Evolutionary conservation across 2,888 invertebrate genomes (phyloP).

Genomic region (Apamea anceps): DNA sequence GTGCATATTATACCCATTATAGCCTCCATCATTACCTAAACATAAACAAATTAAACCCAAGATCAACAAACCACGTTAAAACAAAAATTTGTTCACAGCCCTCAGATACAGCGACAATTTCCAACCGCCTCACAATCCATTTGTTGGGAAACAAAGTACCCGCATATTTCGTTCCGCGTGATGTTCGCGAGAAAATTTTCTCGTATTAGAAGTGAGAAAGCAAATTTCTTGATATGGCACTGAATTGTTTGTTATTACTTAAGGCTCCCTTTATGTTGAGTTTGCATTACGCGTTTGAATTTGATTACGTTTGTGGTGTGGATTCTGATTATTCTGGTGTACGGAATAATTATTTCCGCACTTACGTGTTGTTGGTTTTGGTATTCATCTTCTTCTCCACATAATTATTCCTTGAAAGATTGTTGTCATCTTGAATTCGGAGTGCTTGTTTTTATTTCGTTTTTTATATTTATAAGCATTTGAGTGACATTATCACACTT

Average conservation of each 20-base stretch:
- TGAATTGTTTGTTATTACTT: slow-evolving; percentile 58
- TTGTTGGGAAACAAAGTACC: slow-evolving; percentile 72
- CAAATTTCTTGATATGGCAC: slow-evolving; percentile 55
- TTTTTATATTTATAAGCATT: background rate
- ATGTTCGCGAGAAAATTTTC: slow-evolving; percentile 66
- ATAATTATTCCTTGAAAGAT: background rate
- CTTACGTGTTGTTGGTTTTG: slow-evolving; percentile 24
- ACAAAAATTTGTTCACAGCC: slow-evolving; percentile 54
- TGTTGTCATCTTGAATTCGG: no score
- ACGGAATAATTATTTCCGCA: slow-evolving; percentile 30
- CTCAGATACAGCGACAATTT: slow-evolving; percentile 57
- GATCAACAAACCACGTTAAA: slow-evolving; percentile 24
- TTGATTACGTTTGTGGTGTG: slow-evolving; percentile 47
- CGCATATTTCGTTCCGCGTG: slow-evolving; percentile 65
- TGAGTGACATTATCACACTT: background rate
- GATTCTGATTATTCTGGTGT: slow-evolving; percentile 44
- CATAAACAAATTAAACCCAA: slow-evolving; percentile 18
- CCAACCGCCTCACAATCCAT: slow-evolving; percentile 70
- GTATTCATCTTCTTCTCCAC: background rate
- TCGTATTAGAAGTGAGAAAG: slow-evolving; percentile 54
- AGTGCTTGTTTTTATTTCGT: background rate
- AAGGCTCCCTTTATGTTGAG: slow-evolving; percentile 35
- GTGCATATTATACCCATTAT: no score
- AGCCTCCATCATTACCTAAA: background rate
- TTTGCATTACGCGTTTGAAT: slow-evolving; percentile 45